Base-by-base conservation (phyloP, 53 echinoderm and acorn worm species). In the Astropecten irregularis region DNA sequence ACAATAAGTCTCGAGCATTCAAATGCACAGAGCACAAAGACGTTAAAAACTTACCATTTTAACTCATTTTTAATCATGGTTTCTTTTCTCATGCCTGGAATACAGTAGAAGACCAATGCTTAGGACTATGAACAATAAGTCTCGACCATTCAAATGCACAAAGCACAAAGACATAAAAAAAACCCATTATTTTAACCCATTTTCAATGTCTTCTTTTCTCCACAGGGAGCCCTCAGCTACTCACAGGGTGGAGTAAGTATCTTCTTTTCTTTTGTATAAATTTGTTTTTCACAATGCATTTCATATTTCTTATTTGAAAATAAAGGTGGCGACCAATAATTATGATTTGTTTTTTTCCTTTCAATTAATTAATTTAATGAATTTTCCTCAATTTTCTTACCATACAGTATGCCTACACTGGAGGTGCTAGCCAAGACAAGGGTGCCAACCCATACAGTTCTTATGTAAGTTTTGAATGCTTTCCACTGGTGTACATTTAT, bases 381-480 rank as follows among this genome's bases (percentile, higher is more conserved):
- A 14, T 20, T 26, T 21, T n/a, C n/a, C n/a, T n/a, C n/a, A n/a
- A n/a, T n/a, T n/a, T 39, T 77, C 3, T 62, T 49, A 30, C 47
- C 20, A 9, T 3, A 31, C 79, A 79, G 79, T 79, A 61, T 42
- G 68, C 68, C 46, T 51, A 71, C 13, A 46, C 79, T 79, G 79
- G 61, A n/a, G 49, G 16, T 28, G 30, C 27, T 48, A 31, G 61
- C 18, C 30, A n/a, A 2, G 71, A 36, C 85, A 85, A 85, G 64
- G 85, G 85, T 59, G 35, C 31, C n/a, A 73, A 85, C 73, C 85
- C 85, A 35, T 85, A 85, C 51, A 16, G 16, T 44, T 40, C 13
- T 50, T 56, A 66, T n/a, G 84, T 84, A 37, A 84, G 84, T 84
- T 54, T n/a, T n/a, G n/a, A n/a, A n/a, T n/a, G n/a, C n/a, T n/a